Evolutionary conservation across 2,797 vertebrate genomes (phyloP).

Genomic region (Streptopelia turtur): DNA sequence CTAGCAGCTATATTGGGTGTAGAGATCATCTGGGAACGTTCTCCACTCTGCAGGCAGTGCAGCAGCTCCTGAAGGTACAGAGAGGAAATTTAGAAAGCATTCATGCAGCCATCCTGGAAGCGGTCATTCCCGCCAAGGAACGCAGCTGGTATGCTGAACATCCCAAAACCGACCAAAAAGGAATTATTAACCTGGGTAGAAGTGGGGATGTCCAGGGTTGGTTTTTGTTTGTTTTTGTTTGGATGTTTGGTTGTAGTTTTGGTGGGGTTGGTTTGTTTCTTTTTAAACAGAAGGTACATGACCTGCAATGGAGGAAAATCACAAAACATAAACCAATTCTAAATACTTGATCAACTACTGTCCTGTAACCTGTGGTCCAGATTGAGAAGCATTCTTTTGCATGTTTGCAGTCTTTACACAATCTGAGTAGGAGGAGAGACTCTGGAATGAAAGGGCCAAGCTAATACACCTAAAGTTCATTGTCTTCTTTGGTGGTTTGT

Average conservation of each 20-base stretch:
- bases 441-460: not conserved
- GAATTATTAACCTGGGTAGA: not conserved
- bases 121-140: not conserved
- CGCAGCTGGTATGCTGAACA: not conserved
- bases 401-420: not conserved
- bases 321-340: not conserved
- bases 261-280: not conserved
- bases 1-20: not conserved
- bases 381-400: not conserved
- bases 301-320: not conserved
- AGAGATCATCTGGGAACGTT: not conserved
- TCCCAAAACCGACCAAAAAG: not conserved
- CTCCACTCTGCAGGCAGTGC: not conserved
- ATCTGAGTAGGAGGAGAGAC: not conserved
- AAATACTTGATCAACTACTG: not conserved
- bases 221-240: not conserved
- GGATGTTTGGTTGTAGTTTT: too few relatives aligned
- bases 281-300: not conserved
- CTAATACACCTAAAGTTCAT: not conserved
- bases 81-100: not conserved
- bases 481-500: not conserved
- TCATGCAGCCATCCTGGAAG: not conserved
- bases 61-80: not conserved
- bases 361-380: not conserved
- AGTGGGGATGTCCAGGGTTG: accelerated